Percentiles rank a stretch among this genome's conserved stretches.
phyloP scores from a whole-genome alignment of 2,888 invertebrate genomes.

The Amitus sp. region DNA sequence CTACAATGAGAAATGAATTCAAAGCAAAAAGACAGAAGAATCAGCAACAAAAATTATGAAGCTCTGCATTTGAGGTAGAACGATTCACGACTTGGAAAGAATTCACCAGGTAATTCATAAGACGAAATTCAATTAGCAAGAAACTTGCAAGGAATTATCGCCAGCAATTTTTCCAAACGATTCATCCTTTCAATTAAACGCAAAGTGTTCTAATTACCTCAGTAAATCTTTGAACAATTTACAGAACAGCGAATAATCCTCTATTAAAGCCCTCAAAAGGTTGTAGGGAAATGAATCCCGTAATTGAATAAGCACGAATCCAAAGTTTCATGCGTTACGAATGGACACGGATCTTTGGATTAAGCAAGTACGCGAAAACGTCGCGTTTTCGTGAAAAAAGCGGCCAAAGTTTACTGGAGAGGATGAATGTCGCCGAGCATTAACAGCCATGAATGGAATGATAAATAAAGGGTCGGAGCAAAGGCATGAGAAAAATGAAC shows the following conservation, averaged over 20 bases:
- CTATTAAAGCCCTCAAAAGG: too few relatives aligned
- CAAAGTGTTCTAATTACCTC: conserved; percentile 5
- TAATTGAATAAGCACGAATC: too few relatives aligned
- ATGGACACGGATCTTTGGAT: background rate
- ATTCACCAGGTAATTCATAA: conserved; percentile 40
- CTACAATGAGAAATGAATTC: too few relatives aligned
- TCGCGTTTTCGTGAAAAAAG: background rate
- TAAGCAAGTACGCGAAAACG: background rate
- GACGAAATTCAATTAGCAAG: conserved; percentile 38
- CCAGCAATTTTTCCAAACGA: conserved; percentile 34
- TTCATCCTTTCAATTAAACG: conserved; percentile 36
- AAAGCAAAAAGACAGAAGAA: too few relatives aligned
- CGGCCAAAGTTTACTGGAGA: background rate
- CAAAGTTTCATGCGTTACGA: too few relatives aligned
- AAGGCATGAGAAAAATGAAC: conserved; percentile 20
- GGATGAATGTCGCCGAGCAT: background rate
- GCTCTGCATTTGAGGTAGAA: conserved; percentile 36
- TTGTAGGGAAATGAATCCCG: too few relatives aligned
- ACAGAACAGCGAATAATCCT: too few relatives aligned
- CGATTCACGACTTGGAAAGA: too few relatives aligned
- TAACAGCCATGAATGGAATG: conserved; percentile 4
- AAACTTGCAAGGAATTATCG: conserved; percentile 36
- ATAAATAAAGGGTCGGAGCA: conserved; percentile 4
- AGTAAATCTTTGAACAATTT: background rate
- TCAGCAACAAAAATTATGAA: too few relatives aligned